Base-by-base conservation (phyloP, 2,113 vertebrate species). In the Platichthys stellatus region DNA sequence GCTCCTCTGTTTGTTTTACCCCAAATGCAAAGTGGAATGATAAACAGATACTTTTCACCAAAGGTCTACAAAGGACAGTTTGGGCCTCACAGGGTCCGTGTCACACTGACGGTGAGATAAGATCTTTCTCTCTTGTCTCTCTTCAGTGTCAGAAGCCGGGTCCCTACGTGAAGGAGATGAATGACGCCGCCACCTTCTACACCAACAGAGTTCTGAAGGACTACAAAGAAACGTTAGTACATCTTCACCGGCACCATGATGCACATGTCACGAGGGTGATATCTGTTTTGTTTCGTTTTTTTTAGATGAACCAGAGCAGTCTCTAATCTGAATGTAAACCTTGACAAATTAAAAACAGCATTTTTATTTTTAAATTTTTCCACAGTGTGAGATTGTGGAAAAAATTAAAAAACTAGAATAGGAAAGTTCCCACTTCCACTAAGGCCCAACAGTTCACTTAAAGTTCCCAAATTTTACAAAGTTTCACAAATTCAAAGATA, bases 161-260 rank as follows among this genome's bases (percentile, higher is more conserved):
- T 56, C 97, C 96, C 49, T 99, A 98, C 84, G 98, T 99, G 92
- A 99, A 99, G 93, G 98, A 99, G 95, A 98, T 99, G 98, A 98
- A 97, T 15, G 98, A 99, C 65, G 96, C 98, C 4, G 98, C 97
- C 81, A 98, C 95, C 63, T 99, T 99, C 93, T 99, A 99, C 92
- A 99, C 98, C 86, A 99, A 99, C 95, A 96, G 98, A 93, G 98
- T 99, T 57, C 93, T 99, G 76, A 99, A 99, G 90, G 97, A 99
- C 92, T 98, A 96, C 94, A 99, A 99, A 88, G 95, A 98, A 89
- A 96, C 81, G 98, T 99, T 96, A 64, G 94, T 95, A 51, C 40
- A 21, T 51, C 2, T 60, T 0, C n/a, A 31, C n/a, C 51, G 23
- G 13, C 18, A 15, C 15, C 18, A 53, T 23, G 9, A 2, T 38